Base-by-base conservation (phyloP, 2,797 vertebrate genomes). In the Sebastiscus albofasciatus region DNA sequence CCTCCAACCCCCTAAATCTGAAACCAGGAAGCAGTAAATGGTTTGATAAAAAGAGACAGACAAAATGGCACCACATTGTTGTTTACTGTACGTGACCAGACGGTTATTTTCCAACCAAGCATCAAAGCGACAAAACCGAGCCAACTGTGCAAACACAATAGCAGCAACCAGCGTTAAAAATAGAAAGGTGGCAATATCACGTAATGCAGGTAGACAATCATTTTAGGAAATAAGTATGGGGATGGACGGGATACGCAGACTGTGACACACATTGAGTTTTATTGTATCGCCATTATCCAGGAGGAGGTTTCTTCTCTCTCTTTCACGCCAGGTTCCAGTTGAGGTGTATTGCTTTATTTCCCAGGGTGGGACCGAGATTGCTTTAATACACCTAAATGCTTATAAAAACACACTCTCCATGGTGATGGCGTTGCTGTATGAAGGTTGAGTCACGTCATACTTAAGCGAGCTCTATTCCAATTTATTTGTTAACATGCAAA, bases 41-140 rank as follows among this genome's bases (percentile, higher is more conserved):
- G 20, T 89, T 86, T 83, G 54, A 88, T 81, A 90, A 92, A 86
- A 85, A 83, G 62, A 74, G 72, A 85, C 89, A 94, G 92, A 95
- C 90, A 69, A 92, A 92, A 91, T 88, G 92, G 93, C 94, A 93
- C 91, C 93, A 82, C 84, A 76, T 26, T 88, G 86, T 91, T 93
- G 80, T 93, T 77, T 71, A 75, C 18, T 66, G 70, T 84, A 88
- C 83, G 87, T 90, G 88, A 54, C 56, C 73, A 54, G 80, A 78
- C 27, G 24, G 69, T 78, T 85, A 83, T 84, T 84, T 79, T 90
- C 86, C 87, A 54, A 78, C 68, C 46, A 74, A 88, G 82, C 79
- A 68, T 76, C 76, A 89, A 70, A 85, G 85, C 12, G 60, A 85
- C 54, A 85, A 85, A 77, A 72, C 61, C 0, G 55, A 92, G 92